A percentile compares a stretch with the other conserved stretches of the same genome.
These are phyloP conservation scores for Chymomyza costata DNA, from an alignment of 1,140 invertebrate species.

Conservation along the genomic window DNA sequence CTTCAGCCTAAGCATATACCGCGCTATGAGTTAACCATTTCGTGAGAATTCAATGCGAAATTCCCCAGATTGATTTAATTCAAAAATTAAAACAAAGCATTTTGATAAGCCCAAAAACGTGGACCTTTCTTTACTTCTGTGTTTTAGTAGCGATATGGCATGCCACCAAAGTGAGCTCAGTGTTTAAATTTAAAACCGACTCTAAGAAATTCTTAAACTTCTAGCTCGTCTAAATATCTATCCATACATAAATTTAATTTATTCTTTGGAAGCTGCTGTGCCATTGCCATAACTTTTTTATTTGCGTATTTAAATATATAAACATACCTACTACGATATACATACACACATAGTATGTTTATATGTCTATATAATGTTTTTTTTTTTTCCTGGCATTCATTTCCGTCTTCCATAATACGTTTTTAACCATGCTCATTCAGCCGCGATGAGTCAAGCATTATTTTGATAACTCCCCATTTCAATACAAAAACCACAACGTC, in stretches of 20 bases:
- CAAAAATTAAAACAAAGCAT: no score
- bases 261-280: conserved; percentile 50
- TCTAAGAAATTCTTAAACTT: conserved; percentile 37
- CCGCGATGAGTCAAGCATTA: conserved; percentile 59
- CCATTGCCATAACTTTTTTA: conserved; percentile 52
- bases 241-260: conserved; percentile 62
- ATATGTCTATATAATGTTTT: conserved; percentile 25
- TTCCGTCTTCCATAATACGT: conserved; percentile 72
- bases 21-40: no score
- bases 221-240: conserved; percentile 15
- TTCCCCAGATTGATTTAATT: no score
- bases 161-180: conserved; percentile 55
- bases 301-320: conserved; percentile 64
- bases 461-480: conserved; percentile 55
- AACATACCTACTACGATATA: conserved; percentile 11
- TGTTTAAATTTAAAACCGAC: conserved; percentile 63
- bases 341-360: no score
- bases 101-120: no score
- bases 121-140: no score
- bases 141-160: conserved; percentile 12
- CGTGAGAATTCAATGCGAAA: no score
- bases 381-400: conserved; percentile 55
- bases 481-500: conserved; percentile 48
- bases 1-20: no score
- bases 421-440: conserved; percentile 62